Evolutionary conservation across 2,888 invertebrate species (phyloP).

Genomic region (Drepana falcataria): DNA sequence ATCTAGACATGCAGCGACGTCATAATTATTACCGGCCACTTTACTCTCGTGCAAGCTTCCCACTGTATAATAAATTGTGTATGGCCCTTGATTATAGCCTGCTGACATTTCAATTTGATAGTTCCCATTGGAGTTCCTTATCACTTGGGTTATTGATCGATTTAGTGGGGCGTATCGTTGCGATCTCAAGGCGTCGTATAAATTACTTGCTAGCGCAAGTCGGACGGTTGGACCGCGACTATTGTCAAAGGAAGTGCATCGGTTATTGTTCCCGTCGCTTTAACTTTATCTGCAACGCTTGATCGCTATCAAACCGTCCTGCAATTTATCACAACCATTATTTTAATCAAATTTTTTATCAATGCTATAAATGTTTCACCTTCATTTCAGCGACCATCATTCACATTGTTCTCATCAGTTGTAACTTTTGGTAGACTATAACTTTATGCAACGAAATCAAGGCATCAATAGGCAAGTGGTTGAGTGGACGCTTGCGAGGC

Average conservation of each 20-base stretch:
- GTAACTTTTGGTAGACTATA: neutral
- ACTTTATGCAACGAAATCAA: neutral
- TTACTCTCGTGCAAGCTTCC: conserved; percentile 24
- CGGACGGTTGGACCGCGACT: conserved; percentile 33
- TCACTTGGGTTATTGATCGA: conserved; percentile 70
- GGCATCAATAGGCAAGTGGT: too few relatives aligned
- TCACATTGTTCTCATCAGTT: too few relatives aligned
- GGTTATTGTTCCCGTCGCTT: conserved; percentile 71
- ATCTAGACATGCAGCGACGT: conserved; percentile 32
- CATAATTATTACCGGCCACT: conserved; percentile 35
- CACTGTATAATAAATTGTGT: conserved; percentile 39
- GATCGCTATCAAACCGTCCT: conserved; percentile 47
- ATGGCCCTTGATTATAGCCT: conserved; percentile 48
- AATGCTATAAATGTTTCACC: neutral
- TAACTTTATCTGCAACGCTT: conserved; percentile 53
- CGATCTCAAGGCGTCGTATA: conserved; percentile 57
- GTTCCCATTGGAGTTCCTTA: conserved; percentile 50
- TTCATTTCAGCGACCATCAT: too few relatives aligned
- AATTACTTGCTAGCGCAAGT: conserved; percentile 43
- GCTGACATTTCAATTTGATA: conserved; percentile 67
- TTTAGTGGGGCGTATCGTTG: conserved; percentile 58
- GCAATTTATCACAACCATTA: conserved; percentile 62
- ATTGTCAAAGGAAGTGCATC: conserved; percentile 75
- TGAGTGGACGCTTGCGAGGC: too few relatives aligned
- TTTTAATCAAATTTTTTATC: conserved; percentile 59